These are phyloP conservation scores for Lutjanus erythropterus DNA, from an alignment of 2,113 vertebrate genomes.

Conservation along the genomic window DNA sequence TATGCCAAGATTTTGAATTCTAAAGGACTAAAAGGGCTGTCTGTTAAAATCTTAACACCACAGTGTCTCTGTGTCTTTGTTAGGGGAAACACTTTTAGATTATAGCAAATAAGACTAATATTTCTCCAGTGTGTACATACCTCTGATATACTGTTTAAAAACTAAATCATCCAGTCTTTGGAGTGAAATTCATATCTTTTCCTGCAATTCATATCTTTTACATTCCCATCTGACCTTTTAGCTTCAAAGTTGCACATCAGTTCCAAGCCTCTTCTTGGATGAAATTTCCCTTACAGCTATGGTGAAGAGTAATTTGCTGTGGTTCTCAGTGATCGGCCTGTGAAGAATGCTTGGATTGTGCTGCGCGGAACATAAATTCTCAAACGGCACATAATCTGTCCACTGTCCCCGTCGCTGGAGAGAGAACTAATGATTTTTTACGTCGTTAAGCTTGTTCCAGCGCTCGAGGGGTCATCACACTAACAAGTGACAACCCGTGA, in stretches of 20 bases:
- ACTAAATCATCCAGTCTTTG: neutral
- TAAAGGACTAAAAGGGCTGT: slow-evolving; percentile 42
- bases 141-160: neutral
- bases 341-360: slow-evolving; percentile 56
- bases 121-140: neutral
- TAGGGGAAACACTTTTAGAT: slow-evolving; percentile 12
- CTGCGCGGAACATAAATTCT: slow-evolving; percentile 50
- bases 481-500: slow-evolving; percentile 57
- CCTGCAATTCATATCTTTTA: too few relatives aligned
- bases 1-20: slow-evolving; percentile 52
- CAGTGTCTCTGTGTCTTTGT: slow-evolving; percentile 18
- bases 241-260: slow-evolving; percentile 32
- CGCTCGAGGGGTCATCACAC: slow-evolving; percentile 44
- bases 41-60: slow-evolving; percentile 41
- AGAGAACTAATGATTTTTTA: slow-evolving; percentile 46
- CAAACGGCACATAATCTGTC: slow-evolving; percentile 52
- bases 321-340: slow-evolving; percentile 44
- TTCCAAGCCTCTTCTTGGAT: slow-evolving; percentile 25
- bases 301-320: slow-evolving; percentile 58
- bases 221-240: slow-evolving; percentile 39
- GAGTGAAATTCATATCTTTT: neutral
- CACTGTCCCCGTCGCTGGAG: slow-evolving; percentile 28
- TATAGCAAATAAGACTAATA: slow-evolving; percentile 1
- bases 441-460: slow-evolving; percentile 46
- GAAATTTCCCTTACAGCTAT: slow-evolving; percentile 48